Evolutionary conservation across 2,888 invertebrate species (phyloP), one percentile per base, ranked within the genome.

Genomic region (Rhamnusium bicolor): DNA sequence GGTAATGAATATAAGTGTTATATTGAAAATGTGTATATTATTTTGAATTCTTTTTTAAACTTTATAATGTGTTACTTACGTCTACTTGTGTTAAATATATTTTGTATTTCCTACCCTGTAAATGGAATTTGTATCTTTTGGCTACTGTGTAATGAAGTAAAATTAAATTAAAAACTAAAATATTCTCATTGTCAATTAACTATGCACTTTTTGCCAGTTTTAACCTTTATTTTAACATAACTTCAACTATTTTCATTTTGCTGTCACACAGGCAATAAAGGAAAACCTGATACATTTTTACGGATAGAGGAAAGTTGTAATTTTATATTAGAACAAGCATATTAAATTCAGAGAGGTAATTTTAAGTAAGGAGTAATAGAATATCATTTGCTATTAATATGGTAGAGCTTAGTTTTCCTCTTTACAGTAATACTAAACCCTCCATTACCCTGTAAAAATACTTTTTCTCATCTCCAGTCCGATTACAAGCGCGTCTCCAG

Each of bases 401-500:
- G 40, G 63, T 24, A n/a, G 46, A 53, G 47, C 71, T 58, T 66
- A 66, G 58, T 72, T 76, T 74, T 71, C 72, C 72, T 70, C 71
- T 67, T 74, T 65, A 67, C 66, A 69, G 76, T 73, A 77, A 77
- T 75, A 61, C 71, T 75, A 69, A 77, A 74, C 68, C 74, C 74
- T 69, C 68, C 73, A 77, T 74, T 81, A 78, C 77, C 63, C 70
- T 53, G 74, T 60, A 75, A 78, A 79, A 81, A 80, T 78, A 72
- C 77, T 73, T 79, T 79, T 79, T 75, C 79, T 76, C 78, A 74
- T 79, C 74, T 73, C 66, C 68, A 77, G 69, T 69, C 67, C 76
- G 81, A 81, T 81, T 81, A 80, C 78, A 79, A 77, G 77, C 73
- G 66, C 74, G 77, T 82, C 80, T 79, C 79, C 71, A 75, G 80